phyloP scores from a whole-genome alignment of 2,113 vertebrate genomes.

The Zosterops hypoxanthus region DNA sequence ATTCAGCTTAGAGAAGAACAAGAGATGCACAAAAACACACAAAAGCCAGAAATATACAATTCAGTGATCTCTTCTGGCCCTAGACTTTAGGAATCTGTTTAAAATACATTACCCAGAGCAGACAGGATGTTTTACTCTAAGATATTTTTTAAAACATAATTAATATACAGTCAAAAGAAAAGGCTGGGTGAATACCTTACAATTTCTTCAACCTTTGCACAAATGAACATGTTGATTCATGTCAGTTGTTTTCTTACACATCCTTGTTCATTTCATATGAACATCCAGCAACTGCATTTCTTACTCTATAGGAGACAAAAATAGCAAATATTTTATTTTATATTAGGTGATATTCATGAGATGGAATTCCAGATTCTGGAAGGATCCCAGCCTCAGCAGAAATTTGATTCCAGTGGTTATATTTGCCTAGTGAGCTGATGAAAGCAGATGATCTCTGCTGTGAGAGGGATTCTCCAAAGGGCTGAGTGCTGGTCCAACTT shows the following conservation, averaged over 20 bases:
- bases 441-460: not conserved
- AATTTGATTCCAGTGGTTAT: not conserved
- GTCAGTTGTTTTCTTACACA: accelerated
- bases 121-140: not conserved
- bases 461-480: not conserved
- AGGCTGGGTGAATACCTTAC: not conserved
- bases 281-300: not conserved
- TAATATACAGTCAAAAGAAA: not conserved
- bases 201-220: not conserved
- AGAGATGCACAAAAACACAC: not conserved
- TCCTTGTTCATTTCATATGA: not conserved
- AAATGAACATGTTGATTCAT: not conserved
- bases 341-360: not conserved
- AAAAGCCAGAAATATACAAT: not conserved
- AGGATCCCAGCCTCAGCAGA: not conserved
- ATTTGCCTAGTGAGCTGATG: not conserved
- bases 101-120: not conserved
- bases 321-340: not conserved
- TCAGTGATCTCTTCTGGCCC: not conserved
- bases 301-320: not conserved
- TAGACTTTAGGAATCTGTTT: not conserved
- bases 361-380: not conserved
- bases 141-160: not conserved
- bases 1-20: not conserved
- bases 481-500: not conserved